phyloP scores from a whole-genome alignment of 2,113 vertebrate genomes.

The Gobius niger region DNA sequence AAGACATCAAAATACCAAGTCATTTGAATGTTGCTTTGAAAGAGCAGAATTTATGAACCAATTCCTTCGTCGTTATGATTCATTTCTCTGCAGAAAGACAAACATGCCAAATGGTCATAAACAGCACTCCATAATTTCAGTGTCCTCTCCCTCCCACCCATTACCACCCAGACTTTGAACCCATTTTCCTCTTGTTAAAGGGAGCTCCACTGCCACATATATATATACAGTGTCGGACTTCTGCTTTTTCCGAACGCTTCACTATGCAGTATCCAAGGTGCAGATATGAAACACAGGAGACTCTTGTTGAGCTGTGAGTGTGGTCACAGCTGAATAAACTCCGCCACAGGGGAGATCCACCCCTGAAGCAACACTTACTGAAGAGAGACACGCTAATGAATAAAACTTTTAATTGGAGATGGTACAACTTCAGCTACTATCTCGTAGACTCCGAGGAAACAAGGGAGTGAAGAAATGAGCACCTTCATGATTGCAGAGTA shows the following conservation, averaged over 20 bases:
- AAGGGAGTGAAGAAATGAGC: too few relatives aligned
- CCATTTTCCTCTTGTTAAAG: background rate
- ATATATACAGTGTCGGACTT: background rate
- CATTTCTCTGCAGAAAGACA: background rate
- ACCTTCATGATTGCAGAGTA: too few relatives aligned
- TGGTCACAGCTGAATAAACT: conserved; percentile 3
- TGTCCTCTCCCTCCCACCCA: background rate
- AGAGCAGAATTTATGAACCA: background rate
- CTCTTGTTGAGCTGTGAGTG: background rate
- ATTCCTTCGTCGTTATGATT: background rate
- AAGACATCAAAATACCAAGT: too few relatives aligned
- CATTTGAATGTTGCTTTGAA: too few relatives aligned
- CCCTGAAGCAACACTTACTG: background rate
- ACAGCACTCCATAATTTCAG: background rate
- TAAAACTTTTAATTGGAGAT: background rate
- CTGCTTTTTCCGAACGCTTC: background rate
- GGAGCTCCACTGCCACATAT: background rate
- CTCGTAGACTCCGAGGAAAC: background rate
- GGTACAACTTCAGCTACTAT: background rate
- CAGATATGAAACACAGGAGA: background rate
- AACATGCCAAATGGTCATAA: background rate
- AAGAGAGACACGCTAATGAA: background rate
- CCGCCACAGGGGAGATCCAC: background rate
- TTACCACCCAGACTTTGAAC: background rate
- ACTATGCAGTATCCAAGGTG: background rate